A percentile compares a stretch with the other conserved stretches of the same genome.
These are phyloP conservation scores for Papilio aristodemus DNA, from an alignment of 1,140 invertebrate species.

Conservation along the genomic window DNA sequence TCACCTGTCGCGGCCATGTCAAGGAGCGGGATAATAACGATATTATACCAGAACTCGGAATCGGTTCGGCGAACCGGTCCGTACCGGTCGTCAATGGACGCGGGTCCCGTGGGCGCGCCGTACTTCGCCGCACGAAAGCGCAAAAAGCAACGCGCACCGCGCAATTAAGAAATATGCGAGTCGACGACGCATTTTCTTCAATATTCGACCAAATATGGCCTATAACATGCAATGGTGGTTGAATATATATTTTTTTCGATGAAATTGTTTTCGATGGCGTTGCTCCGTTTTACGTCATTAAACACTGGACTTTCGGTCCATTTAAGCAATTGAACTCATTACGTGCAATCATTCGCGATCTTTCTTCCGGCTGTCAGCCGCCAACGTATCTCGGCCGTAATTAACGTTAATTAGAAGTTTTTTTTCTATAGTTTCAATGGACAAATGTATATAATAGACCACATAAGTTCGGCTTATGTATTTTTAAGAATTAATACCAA, in stretches of 20 bases:
- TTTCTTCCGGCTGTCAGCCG: conserved; percentile 18
- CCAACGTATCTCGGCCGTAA: conserved; percentile 5
- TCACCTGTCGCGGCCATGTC: conserved; percentile 45
- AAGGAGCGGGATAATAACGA: conserved; percentile 39
- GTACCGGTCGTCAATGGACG: conserved; percentile 14
- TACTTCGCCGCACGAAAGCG: conserved; percentile 6
- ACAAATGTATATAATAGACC: neutral
- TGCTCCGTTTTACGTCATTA: conserved; percentile 10
- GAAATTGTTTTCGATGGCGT: conserved; percentile 27
- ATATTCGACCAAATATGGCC: conserved; percentile 21
- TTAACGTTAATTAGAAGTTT: conserved; percentile 14
- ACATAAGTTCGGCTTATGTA: neutral
- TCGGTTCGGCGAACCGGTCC: conserved; percentile 41
- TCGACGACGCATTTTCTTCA: conserved; percentile 26
- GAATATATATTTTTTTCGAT: conserved; percentile 6
- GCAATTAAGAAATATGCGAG: conserved; percentile 28
- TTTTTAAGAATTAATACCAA: too few species aligned
- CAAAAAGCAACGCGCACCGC: conserved; percentile 10
- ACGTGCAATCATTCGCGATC: conserved; percentile 1
- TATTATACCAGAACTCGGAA: conserved; percentile 33
- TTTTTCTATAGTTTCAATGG: neutral
- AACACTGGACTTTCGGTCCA: neutral
- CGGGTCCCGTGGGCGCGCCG: conserved; percentile 17
- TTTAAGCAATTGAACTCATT: conserved; percentile 32
- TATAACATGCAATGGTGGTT: conserved; percentile 10